Evolutionary conservation across 1,140 invertebrate genomes (phyloP).

Genomic region (Battus philenor): DNA sequence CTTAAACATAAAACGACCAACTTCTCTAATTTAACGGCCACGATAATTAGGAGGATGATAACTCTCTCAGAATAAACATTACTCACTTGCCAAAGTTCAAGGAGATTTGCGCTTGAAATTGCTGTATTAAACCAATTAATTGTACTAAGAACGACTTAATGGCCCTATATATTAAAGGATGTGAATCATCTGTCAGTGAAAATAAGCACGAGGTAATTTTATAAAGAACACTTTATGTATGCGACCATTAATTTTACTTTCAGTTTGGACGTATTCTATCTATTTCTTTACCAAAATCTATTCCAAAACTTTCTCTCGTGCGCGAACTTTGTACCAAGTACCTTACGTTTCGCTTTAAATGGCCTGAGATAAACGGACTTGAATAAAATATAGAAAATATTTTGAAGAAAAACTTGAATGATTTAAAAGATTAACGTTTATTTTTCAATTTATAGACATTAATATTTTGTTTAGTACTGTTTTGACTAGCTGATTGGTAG

Average conservation of each 20-base stretch:
- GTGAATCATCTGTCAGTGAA: constrained; percentile 29
- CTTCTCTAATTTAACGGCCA: constrained; percentile 57
- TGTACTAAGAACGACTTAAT: constrained; percentile 59
- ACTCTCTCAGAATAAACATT: constrained; percentile 68
- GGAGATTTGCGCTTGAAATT: constrained; percentile 66
- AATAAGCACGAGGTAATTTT: constrained; percentile 23
- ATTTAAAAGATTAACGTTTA: too few species aligned
- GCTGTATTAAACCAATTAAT: constrained; percentile 72
- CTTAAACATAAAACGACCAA: constrained; percentile 33
- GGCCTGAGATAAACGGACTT: too few species aligned
- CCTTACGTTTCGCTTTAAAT: too few species aligned
- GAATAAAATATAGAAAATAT: too few species aligned
- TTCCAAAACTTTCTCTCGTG: constrained; percentile 13
- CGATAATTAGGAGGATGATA: constrained; percentile 59
- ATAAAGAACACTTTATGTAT: constrained; percentile 16
- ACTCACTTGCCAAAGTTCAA: constrained; percentile 56
- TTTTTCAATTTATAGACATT: too few species aligned
- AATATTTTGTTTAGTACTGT: too few species aligned
- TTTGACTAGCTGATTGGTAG: too few species aligned
- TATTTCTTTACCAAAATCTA: constrained; percentile 9
- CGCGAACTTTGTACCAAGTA: neutral
- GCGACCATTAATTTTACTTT: constrained; percentile 14
- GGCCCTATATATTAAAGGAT: constrained; percentile 42
- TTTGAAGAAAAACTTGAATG: too few species aligned
- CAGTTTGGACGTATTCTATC: neutral